Base-by-base conservation (phyloP, 2,113 vertebrate genomes). In the Salvelinus namaycush region DNA sequence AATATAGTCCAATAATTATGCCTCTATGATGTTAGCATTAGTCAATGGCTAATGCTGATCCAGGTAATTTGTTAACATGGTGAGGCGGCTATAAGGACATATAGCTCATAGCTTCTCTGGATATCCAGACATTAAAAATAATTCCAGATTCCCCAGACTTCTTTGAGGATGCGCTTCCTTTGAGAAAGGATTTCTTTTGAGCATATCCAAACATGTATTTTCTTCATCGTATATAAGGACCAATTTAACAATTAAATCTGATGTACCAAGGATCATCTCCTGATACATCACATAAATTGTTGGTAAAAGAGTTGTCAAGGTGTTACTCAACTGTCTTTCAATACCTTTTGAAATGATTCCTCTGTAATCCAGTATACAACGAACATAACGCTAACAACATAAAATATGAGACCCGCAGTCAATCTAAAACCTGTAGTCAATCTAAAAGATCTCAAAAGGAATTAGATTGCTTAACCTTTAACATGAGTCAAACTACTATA, bases 51-150 rank as follows among this genome's bases (percentile, higher is more conserved):
- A 83, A 87, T 76, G 75, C 80, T 82, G 80, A 82, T 81, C 74
- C 72, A 48, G 87, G 89, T 90, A 77, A 89, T 80, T 79, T 81
- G 88, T 87, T 87, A 91, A 81, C 83, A 82, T 54, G 72, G 81
- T 76, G 79, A 72, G 89, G 74, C 87, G 82, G 86, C 87, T 82
- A 87, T 84, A 84, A 89, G 89, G 88, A 88, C 86, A 84, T 44
- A 3, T 87, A 88, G 83, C 87, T 89, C 87, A 83, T 85, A 84
- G 88, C 91, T 90, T 89, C 83, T 86, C 85, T 88, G 83, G 81
- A 86, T 86, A 92, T 90, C 88, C 87, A 91, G 90, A 93, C 92
- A 92, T 93, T 93, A 93, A 93, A 92, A 92, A 91, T 90, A 92
- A 93, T 93, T 91, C 77, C 83, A 89, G 89, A 93, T 93, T 89